Conservation (phyloP, 2,113 vertebrate genomes). For the Atrichornis clamosus region DNA sequence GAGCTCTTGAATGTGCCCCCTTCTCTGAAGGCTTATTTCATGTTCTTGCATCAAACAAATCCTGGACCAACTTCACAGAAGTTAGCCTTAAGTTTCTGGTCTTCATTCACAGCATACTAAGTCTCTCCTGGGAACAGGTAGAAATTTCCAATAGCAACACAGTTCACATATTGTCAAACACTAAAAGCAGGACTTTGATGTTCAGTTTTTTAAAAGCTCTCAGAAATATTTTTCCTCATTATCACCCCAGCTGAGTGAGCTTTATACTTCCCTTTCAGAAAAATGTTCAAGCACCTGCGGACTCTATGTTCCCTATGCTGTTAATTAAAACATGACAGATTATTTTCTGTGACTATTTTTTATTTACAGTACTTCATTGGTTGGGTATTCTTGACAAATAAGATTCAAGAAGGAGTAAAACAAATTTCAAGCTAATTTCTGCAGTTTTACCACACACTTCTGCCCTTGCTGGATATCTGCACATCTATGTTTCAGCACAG, state of each 20-base stretch:
- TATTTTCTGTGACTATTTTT: background rate
- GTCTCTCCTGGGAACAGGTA: background rate
- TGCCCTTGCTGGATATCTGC: background rate
- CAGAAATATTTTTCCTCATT: background rate
- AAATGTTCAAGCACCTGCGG: background rate
- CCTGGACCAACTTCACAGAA: background rate
- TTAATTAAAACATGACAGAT: background rate
- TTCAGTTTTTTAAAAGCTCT: background rate
- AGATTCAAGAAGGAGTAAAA: background rate
- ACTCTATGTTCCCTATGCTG: background rate
- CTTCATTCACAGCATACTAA: background rate
- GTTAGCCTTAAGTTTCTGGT: background rate
- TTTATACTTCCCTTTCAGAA: background rate
- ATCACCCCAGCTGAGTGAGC: background rate
- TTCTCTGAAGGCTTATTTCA: background rate
- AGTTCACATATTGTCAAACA: background rate
- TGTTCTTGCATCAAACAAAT: background rate
- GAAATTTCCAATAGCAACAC: background rate
- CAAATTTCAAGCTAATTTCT: background rate
- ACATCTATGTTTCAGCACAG: background rate
- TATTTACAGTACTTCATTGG: background rate
- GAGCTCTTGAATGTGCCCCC: background rate
- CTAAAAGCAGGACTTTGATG: background rate
- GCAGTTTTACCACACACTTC: background rate
- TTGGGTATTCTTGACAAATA: background rate